A percentile compares a stretch with the other conserved stretches of the same genome.
phyloP scores from a whole-genome alignment of 2,797 vertebrate genomes.

The Melanotaenia pygmaea region DNA sequence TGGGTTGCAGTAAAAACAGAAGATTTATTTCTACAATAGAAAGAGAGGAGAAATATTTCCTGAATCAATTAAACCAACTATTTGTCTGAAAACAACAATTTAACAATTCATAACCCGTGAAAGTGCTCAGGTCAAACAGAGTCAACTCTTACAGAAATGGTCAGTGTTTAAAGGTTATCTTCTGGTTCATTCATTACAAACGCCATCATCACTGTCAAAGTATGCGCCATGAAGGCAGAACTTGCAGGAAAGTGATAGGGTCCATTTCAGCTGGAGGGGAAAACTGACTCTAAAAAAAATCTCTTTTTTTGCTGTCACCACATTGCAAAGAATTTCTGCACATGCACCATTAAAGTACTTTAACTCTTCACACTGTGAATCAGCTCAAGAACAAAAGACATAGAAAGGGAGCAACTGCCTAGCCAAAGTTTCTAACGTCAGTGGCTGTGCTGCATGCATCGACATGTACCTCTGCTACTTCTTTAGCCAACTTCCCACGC shows the following conservation, averaged over 20 bases:
- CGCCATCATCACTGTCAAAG: not conserved
- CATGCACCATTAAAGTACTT: constrained; percentile 10
- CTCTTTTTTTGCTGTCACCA: not conserved
- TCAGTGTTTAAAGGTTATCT: constrained; percentile 28
- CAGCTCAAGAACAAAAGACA: not conserved
- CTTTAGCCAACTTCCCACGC: not conserved
- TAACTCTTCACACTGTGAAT: constrained; percentile 1
- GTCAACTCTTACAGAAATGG: constrained; percentile 5
- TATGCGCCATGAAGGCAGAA: not conserved
- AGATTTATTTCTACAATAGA: not conserved
- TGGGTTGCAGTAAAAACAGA: not conserved
- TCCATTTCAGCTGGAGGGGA: not conserved
- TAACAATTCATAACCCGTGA: not conserved
- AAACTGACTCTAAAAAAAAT: not conserved
- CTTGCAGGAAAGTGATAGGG: not conserved
- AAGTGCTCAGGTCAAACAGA: constrained; percentile 19
- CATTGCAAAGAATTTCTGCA: not conserved
- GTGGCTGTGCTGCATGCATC: constrained; percentile 37
- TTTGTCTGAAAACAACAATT: not conserved
- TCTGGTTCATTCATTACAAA: constrained; percentile 13
- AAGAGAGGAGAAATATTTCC: not conserved
- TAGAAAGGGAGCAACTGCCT: constrained; percentile 12
- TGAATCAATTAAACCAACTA: not conserved
- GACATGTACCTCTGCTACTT: constrained; percentile 42
- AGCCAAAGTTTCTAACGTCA: constrained; percentile 18